These are phyloP conservation scores for Tenrec ecaudatus DNA, from an alignment of 2,113 vertebrate species.

Conservation along the genomic window DNA sequence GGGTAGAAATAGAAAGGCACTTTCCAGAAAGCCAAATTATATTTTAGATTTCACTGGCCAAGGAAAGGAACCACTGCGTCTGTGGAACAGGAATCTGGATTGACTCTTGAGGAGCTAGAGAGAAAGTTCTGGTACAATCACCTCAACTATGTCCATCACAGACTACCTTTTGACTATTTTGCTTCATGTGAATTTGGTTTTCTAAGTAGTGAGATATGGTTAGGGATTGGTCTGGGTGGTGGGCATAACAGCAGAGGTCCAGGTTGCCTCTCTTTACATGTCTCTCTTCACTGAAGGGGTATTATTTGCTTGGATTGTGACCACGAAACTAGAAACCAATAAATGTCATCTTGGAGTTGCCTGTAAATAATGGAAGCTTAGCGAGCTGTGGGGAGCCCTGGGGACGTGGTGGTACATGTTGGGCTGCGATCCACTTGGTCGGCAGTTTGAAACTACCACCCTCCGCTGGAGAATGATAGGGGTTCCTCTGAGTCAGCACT, in stretches of 20 bases:
- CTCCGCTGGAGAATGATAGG: too few relatives aligned
- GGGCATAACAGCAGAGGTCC: background rate
- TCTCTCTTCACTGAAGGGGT: too few relatives aligned
- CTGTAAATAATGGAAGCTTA: background rate
- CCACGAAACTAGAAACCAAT: background rate
- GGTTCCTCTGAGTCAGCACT: too few relatives aligned
- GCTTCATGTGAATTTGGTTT: conserved; percentile 32
- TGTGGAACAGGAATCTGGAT: background rate
- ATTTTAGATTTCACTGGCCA: conserved; percentile 15
- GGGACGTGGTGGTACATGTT: too few relatives aligned
- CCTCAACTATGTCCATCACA: background rate
- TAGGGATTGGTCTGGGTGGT: background rate
- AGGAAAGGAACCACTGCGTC: background rate
- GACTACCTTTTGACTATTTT: background rate
- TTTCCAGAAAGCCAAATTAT: background rate
- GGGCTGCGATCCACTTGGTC: too few relatives aligned
- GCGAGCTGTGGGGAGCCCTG: background rate
- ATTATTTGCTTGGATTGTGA: conserved; percentile 14
- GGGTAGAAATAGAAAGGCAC: background rate
- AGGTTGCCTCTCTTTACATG: too few relatives aligned
- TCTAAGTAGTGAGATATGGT: background rate
- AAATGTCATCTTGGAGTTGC: conserved; percentile 15
- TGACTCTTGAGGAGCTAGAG: background rate
- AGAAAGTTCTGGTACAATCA: background rate
- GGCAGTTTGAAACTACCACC: too few relatives aligned